Percentiles rank a stretch among this genome's conserved stretches.
Conservation (phyloP, 2,888 invertebrate genomes). For the Glyphotaelius pellucidus region DNA sequence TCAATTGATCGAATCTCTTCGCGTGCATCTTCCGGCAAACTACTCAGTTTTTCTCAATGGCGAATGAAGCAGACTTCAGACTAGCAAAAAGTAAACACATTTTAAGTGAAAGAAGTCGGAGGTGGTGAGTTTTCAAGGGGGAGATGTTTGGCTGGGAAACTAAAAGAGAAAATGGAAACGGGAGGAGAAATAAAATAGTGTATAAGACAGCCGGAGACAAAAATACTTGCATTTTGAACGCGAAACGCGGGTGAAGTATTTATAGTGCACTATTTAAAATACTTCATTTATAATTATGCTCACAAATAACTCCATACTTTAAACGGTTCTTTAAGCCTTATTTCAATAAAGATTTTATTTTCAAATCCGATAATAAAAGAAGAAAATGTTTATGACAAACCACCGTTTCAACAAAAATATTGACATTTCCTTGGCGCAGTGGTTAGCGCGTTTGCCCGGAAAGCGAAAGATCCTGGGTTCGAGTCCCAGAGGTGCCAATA, state of each 20-base stretch:
- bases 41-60: neutral
- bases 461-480: no score
- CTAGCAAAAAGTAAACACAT: constrained; percentile 47
- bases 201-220: constrained; percentile 18
- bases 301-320: constrained; percentile 14
- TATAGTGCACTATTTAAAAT: constrained; percentile 42
- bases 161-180: constrained; percentile 25
- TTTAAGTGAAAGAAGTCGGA: constrained; percentile 40
- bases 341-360: neutral
- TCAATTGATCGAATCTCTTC: constrained; percentile 6
- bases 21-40: constrained; percentile 24
- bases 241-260: constrained; percentile 17
- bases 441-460: no score
- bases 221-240: constrained; percentile 21
- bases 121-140: constrained; percentile 12
- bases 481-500: no score
- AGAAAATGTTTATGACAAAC: neutral
- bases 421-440: neutral
- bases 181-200: constrained; percentile 13
- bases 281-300: constrained; percentile 52
- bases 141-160: constrained; percentile 32
- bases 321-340: neutral
- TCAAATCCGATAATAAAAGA: neutral
- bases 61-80: constrained; percentile 9
- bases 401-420: neutral